A percentile compares a stretch with the other conserved stretches of the same genome.
Conservation (phyloP, 2,888 invertebrate species). For the Dolichomitus sp. region DNA sequence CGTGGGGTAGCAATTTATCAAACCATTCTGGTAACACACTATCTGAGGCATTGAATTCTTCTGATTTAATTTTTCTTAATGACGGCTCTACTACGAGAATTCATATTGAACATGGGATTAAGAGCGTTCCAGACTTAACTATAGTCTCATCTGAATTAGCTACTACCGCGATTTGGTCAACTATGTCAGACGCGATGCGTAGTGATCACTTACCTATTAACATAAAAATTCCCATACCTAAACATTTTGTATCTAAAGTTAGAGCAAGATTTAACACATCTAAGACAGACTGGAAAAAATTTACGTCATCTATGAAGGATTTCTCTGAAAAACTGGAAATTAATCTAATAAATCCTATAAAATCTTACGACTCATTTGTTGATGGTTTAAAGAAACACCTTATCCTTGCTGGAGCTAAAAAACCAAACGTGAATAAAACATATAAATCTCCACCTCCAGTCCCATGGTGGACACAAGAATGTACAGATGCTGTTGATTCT, state of each 20-base stretch:
- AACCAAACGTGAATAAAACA: not conserved
- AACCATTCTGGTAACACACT: not conserved
- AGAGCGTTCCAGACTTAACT: slow-evolving; percentile 5
- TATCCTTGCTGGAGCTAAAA: not conserved
- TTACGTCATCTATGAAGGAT: not conserved
- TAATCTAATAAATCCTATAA: not conserved
- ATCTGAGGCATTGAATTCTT: not conserved
- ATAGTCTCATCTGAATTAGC: not conserved
- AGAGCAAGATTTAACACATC: slow-evolving; percentile 4
- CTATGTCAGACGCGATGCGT: not conserved
- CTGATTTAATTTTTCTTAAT: not conserved
- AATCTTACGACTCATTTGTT: not conserved
- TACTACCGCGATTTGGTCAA: not conserved
- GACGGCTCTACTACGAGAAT: slow-evolving; percentile 21
- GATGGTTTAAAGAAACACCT: not conserved
- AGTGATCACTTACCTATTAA: slow-evolving; percentile 16
- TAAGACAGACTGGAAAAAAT: not conserved
- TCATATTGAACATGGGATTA: not conserved
- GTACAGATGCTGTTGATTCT: not conserved
- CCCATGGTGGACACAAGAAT: slow-evolving; percentile 9
- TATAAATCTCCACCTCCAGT: slow-evolving; percentile 7
- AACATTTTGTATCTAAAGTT: not conserved
- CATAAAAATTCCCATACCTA: not conserved
- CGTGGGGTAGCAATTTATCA: not conserved
- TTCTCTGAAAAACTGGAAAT: not conserved